A percentile compares a stretch with the other conserved stretches of the same genome.
These are phyloP conservation scores for Bombus soroeensis DNA, from an alignment of 1,140 invertebrate genomes.

Conservation along the genomic window DNA sequence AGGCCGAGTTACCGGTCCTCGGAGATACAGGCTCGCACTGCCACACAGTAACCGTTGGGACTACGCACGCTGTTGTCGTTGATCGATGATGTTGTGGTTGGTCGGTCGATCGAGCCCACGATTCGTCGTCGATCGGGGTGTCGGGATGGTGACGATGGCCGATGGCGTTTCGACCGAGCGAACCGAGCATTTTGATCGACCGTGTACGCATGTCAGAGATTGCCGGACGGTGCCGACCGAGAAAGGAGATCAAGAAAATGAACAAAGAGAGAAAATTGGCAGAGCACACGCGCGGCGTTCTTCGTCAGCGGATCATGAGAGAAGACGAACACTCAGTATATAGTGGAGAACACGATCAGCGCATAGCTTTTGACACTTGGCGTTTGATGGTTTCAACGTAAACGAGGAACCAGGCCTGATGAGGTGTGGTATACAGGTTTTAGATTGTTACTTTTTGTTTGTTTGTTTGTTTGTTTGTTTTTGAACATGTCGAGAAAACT, in stretches of 20 bases:
- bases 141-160: conserved; percentile 59
- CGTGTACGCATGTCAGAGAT: conserved; percentile 57
- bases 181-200: conserved; percentile 70
- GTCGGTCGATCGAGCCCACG: conserved; percentile 66
- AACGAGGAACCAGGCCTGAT: conserved; percentile 17
- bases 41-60: conserved; percentile 83
- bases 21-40: conserved; percentile 83
- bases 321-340: conserved; percentile 56
- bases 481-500: not conserved
- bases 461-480: not conserved
- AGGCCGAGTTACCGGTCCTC: conserved; percentile 83
- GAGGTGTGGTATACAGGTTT: not conserved
- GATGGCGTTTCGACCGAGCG: conserved; percentile 79
- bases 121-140: conserved; percentile 65
- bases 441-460: not conserved
- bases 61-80: conserved; percentile 80
- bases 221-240: conserved; percentile 66
- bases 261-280: conserved; percentile 42
- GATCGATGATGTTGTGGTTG: conserved; percentile 69
- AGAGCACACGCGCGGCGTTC: conserved; percentile 27
- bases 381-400: conserved; percentile 13
- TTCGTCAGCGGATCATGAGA: conserved; percentile 36
- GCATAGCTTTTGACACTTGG: conserved; percentile 43
- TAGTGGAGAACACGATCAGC: conserved; percentile 48
- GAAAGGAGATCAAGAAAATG: conserved; percentile 67